A percentile compares a stretch with the other conserved stretches of the same genome.
phyloP scores from a whole-genome alignment of 2,888 invertebrate species.

The Mechanitis mazaeus region DNA sequence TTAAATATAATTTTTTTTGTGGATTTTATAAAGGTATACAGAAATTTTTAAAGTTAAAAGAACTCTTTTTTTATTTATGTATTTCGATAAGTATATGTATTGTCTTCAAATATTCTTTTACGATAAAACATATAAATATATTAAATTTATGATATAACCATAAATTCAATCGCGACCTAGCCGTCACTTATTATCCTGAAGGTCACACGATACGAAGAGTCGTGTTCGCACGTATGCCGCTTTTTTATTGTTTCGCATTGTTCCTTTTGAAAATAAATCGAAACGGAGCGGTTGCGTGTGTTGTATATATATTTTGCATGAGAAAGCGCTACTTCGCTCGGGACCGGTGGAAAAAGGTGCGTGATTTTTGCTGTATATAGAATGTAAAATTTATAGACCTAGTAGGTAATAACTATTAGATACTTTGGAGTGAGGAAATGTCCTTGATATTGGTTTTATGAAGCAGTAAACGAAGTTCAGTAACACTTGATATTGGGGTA shows the following conservation, averaged over 20 bases:
- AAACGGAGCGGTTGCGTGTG: slow-evolving; percentile 43
- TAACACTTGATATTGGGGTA: slow-evolving; percentile 29
- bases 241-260: slow-evolving; percentile 46
- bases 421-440: slow-evolving; percentile 28
- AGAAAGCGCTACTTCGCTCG: slow-evolving; percentile 39
- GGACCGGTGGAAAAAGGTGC: slow-evolving; percentile 43
- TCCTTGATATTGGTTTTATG: slow-evolving; percentile 27
- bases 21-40: too few relatives aligned
- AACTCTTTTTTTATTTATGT: too few relatives aligned
- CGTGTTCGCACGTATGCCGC: slow-evolving; percentile 38
- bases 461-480: slow-evolving; percentile 26
- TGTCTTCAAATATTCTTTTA: slow-evolving; percentile 3
- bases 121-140: slow-evolving; percentile 20
- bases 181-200: slow-evolving; percentile 35
- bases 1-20: too few relatives aligned
- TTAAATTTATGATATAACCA: slow-evolving; percentile 32
- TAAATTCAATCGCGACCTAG: slow-evolving; percentile 36
- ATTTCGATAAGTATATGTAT: not conserved
- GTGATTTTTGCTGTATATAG: slow-evolving; percentile 49
- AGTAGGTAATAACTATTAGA: slow-evolving; percentile 42
- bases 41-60: too few relatives aligned
- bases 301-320: slow-evolving; percentile 46
- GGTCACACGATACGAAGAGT: slow-evolving; percentile 33
- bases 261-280: slow-evolving; percentile 43
- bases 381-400: slow-evolving; percentile 41